These are phyloP conservation scores for Penaeus indicus DNA, from an alignment of 1,140 invertebrate genomes.

Conservation along the genomic window DNA sequence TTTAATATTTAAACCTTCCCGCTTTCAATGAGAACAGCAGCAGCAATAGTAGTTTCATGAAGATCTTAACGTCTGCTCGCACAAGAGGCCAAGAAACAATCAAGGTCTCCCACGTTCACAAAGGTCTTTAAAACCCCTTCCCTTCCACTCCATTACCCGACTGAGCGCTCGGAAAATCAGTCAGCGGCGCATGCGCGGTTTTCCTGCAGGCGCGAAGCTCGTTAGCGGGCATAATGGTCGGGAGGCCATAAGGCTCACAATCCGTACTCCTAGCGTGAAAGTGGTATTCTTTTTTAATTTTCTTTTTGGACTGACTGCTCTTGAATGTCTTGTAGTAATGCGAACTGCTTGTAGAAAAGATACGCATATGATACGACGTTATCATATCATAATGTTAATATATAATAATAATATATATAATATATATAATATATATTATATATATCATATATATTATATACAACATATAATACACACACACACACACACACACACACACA, in stretches of 20 bases:
- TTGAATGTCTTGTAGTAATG: too few species aligned
- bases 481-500: not conserved
- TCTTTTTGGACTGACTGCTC: too few species aligned
- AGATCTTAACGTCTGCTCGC: not conserved
- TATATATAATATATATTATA: conserved; percentile 7
- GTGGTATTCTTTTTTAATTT: not conserved
- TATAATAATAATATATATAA: not conserved
- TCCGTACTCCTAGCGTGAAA: too few species aligned
- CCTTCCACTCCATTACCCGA: conserved; percentile 40
- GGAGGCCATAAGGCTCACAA: not conserved
- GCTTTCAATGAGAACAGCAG: too few species aligned
- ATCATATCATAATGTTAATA: not conserved
- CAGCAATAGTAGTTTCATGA: too few species aligned
- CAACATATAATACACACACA: too few species aligned
- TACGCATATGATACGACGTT: not conserved
- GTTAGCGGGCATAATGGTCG: too few species aligned
- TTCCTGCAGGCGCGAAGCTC: not conserved
- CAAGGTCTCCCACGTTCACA: conserved; percentile 43
- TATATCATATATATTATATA: conserved; percentile 3
- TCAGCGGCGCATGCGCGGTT: conserved; percentile 32
- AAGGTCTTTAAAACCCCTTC: conserved; percentile 30
- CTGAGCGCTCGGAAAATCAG: conserved; percentile 49
- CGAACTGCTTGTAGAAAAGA: too few species aligned
- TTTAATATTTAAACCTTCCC: too few species aligned
- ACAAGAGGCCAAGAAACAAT: conserved; percentile 1